Evolutionary conservation across 2,113 vertebrate genomes (phyloP).

Genomic region (Podilymbus podiceps): DNA sequence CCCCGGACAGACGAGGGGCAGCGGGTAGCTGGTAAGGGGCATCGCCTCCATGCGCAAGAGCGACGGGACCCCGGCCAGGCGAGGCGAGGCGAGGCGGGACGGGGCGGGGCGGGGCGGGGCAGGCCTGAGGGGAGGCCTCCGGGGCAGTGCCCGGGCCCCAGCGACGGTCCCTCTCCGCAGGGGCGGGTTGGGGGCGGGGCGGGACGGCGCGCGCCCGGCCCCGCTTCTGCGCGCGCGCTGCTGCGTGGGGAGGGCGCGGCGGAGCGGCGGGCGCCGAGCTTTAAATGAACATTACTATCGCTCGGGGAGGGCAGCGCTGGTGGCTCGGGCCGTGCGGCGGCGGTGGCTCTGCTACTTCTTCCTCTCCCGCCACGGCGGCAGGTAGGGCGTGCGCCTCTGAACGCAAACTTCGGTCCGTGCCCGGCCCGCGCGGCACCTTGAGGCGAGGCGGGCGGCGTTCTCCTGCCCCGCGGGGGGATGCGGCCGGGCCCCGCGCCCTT

Average conservation of each 20-base stretch:
- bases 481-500: not conserved
- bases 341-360: not conserved
- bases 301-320: conserved; percentile 7
- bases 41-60: not conserved
- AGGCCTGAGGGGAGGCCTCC: not conserved
- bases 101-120: no score
- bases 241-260: conserved; percentile 2
- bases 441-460: not conserved
- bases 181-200: not conserved
- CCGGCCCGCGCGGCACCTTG: not conserved
- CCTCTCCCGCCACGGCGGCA: not conserved
- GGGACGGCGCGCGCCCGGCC: not conserved
- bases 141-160: not conserved
- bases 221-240: not conserved
- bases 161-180: not conserved
- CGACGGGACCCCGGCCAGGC: rapidly evolving
- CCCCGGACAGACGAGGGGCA: rapidly evolving
- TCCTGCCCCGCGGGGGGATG: not conserved
- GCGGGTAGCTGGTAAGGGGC: rapidly evolving
- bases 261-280: conserved; percentile 48
- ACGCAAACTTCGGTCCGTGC: not conserved
- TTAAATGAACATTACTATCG: conserved; percentile 43
- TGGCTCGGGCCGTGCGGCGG: not conserved
- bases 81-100: no score
- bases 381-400: not conserved